Base-by-base conservation (phyloP, 2,888 invertebrate genomes). In the Dione juno region DNA sequence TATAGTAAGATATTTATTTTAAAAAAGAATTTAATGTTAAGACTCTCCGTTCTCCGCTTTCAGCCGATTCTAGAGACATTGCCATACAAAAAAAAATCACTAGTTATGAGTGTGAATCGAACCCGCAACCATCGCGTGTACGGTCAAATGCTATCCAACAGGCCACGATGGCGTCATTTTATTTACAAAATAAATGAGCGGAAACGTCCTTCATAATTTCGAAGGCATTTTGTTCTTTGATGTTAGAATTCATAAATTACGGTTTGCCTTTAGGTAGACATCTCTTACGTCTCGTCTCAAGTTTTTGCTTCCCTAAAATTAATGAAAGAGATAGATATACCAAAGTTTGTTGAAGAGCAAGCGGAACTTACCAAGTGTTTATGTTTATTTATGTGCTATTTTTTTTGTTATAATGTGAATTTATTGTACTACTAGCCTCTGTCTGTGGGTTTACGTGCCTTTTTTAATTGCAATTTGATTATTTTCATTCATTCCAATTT, bases 151-250 rank as follows among this genome's bases (percentile, higher is more conserved):
- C 28, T 13, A 53, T 2, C 28, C 28, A 28, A 28, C 28, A 28
- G 14, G 13, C 21, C 21, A 28, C 0, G 1, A 14, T 13, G 13
- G 6, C 21, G 13, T 14, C 6, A 53, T 28, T 14, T 52, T 28
- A 14, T 8, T 21, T 53, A 57, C 11, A 57, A 57, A 57, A 16
- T 57, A 16, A 57, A 13, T 14, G 53, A 63, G 19, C 35, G 41
- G 16, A 43, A 16, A 61, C 45, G 61, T 61, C 61, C 28, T 61
- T 21, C 45, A n/a, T 45, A 2, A 45, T 45, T 45, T n/a, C 5
- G 41, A 59, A 59, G 59, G 21, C 43, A 43, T 43, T 59, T 59
- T 43, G 59, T 59, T 28, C 43, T 43, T 59, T 59, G 59, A 59
- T 43, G 28, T 59, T 43, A 28, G 59, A 43, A 43, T 43, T 59